phyloP scores from a whole-genome alignment of 1,140 invertebrate species.

The Arion vulgaris region DNA sequence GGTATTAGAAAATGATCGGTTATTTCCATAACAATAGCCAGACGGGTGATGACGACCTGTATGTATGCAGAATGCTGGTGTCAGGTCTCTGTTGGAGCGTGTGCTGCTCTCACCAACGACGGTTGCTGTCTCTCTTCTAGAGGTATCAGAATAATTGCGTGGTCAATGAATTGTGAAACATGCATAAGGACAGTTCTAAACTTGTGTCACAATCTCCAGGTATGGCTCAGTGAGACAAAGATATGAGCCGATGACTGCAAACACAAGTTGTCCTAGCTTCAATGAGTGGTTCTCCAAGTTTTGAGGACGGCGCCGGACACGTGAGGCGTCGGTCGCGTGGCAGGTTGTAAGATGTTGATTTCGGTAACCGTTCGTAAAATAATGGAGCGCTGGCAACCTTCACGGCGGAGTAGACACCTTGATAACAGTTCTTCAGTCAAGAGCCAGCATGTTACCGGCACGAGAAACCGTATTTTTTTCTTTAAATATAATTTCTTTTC shows the following conservation, averaged over 20 bases:
- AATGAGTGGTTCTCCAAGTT: neutral
- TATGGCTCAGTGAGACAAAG: neutral
- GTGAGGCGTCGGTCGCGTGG: neutral
- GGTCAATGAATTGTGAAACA: constrained; percentile 31
- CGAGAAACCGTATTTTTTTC: too few species aligned
- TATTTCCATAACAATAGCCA: constrained; percentile 27
- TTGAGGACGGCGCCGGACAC: neutral
- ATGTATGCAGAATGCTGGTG: constrained; percentile 20
- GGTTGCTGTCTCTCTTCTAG: neutral
- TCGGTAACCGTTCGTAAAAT: neutral
- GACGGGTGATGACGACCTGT: neutral
- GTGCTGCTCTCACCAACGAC: neutral
- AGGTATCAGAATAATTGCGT: constrained; percentile 13
- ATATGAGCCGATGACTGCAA: constrained; percentile 15
- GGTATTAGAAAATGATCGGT: constrained; percentile 27
- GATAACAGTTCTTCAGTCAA: neutral
- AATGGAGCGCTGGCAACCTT: neutral
- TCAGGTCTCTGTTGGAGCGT: neutral
- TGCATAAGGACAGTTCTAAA: neutral
- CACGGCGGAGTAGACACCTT: neutral
- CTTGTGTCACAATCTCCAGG: too few species aligned
- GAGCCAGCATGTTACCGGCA: neutral
- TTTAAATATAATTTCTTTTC: too few species aligned
- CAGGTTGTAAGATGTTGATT: neutral
- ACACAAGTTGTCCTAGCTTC: neutral